These are phyloP conservation scores for Pangasius larnaudii DNA, from an alignment of 2,797 vertebrate genomes.

Conservation along the genomic window DNA sequence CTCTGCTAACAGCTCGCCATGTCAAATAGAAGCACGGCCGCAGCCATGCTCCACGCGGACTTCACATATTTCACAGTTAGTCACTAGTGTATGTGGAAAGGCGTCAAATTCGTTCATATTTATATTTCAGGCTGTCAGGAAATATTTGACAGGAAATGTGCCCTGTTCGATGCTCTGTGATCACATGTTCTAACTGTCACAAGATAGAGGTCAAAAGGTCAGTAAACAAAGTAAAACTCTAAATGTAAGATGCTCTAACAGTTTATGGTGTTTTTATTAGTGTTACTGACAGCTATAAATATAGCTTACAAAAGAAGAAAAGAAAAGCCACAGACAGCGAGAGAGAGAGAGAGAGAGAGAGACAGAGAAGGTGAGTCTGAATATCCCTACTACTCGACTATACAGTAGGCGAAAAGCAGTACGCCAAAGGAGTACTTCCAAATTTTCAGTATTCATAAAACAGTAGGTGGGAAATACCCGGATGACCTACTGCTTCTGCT, in stretches of 20 bases:
- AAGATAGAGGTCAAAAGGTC: neutral
- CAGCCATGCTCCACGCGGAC: slow-evolving; percentile 9
- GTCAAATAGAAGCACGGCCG: slow-evolving; percentile 30
- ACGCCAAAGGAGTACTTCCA: too few relatives aligned
- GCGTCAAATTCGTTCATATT: neutral
- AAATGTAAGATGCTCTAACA: neutral
- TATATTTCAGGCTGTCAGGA: slow-evolving; percentile 1
- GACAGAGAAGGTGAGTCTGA: neutral
- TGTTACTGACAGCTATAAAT: neutral
- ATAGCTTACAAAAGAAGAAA: neutral
- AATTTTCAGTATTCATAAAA: too few relatives aligned
- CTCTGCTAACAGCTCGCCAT: slow-evolving; percentile 41
- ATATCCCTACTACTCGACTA: too few relatives aligned
- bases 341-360: neutral
- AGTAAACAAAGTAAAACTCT: neutral
- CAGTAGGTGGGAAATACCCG: too few relatives aligned
- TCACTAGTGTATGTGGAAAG: neutral
- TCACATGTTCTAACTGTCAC: slow-evolving; percentile 1
- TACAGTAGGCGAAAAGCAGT: too few relatives aligned
- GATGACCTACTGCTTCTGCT: too few relatives aligned
- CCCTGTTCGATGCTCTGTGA: slow-evolving; percentile 8
- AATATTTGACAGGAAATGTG: slow-evolving; percentile 20
- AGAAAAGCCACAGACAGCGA: neutral
- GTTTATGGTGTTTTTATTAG: neutral
- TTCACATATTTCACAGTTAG: slow-evolving; percentile 37